Base-by-base conservation (phyloP, 2,888 invertebrate species). In the Synergus umbraculus region DNA sequence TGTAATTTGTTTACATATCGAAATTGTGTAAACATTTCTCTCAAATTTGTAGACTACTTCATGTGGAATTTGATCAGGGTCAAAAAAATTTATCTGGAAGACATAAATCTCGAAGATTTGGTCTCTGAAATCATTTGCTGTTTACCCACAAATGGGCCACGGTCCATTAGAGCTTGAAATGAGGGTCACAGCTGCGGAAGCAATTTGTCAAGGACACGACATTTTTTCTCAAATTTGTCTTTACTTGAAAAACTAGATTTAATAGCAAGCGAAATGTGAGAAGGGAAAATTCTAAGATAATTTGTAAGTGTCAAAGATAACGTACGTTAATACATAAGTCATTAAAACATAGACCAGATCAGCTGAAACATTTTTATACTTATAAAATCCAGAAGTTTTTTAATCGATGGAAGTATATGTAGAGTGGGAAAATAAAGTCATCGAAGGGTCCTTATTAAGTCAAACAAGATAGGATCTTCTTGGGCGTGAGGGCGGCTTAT, bases 381-480 rank as follows among this genome's bases (percentile, higher is more conserved):
- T 22, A 22, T 22, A 37, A 4, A 37, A 37, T 37, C 37, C 37
- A 37, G 37, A 37, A 2, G 37, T n/a, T n/a, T 60, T 60, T 60
- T 18, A 60, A 60, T 4, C n/a, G 18, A n/a, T n/a, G n/a, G 29
- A 29, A 63, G 22, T 63, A 15, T 65, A 41, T 22, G 22, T 41
- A 5, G 15, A 65, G 2, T 41, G 8, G 49, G 29, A n/a, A 7
- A 9, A 49, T 69, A 69, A 29, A 69, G 69, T 15, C 69, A 54
- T 69, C 2, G n/a, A 37, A 54, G 49, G 49, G 0, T 49, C 29
- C 49, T 69, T 46, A 69, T 69, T 49, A 69, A 49, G 69, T 49
- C 49, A 69, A 49, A 69, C 49, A 49, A 69, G 69, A 69, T 69
- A 69, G 22, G 49, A 49, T 69, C 49, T 69, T 49, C 5, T 46